Conservation (phyloP, 1,140 invertebrate genomes). For the Rhyacophila brunnea region DNA sequence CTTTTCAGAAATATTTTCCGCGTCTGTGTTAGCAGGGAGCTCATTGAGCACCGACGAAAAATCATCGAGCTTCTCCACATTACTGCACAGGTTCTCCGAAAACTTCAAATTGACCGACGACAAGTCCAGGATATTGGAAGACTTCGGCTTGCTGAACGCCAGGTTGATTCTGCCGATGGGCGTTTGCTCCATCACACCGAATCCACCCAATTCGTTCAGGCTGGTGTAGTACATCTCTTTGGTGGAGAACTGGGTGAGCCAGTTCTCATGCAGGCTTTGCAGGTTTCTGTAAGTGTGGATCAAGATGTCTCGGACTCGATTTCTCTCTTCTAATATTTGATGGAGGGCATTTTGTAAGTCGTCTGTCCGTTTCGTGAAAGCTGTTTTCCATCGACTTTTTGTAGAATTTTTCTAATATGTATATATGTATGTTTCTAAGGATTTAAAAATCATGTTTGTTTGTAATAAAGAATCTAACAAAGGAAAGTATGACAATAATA, state of each 20-base stretch:
- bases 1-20: constrained; percentile 40
- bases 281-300: constrained; percentile 69
- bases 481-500: no score
- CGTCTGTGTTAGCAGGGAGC: constrained; percentile 44
- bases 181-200: constrained; percentile 41
- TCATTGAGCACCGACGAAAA: constrained; percentile 43
- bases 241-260: constrained; percentile 46
- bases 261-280: constrained; percentile 51
- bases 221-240: constrained; percentile 30
- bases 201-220: constrained; percentile 35
- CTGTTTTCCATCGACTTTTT: constrained; percentile 78
- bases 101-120: constrained; percentile 49
- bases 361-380: constrained; percentile 70
- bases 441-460: not conserved
- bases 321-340: constrained; percentile 71
- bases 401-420: constrained; percentile 14
- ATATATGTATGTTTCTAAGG: not conserved
- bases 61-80: constrained; percentile 45
- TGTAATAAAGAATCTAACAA: not conserved
- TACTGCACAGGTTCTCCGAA: constrained; percentile 50
- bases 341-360: constrained; percentile 74
- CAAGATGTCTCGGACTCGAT: constrained; percentile 66
- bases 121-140: constrained; percentile 50
- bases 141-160: constrained; percentile 46
- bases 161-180: constrained; percentile 51